Conservation (phyloP, 2,113 vertebrate genomes). For the Tor tambroides region DNA sequence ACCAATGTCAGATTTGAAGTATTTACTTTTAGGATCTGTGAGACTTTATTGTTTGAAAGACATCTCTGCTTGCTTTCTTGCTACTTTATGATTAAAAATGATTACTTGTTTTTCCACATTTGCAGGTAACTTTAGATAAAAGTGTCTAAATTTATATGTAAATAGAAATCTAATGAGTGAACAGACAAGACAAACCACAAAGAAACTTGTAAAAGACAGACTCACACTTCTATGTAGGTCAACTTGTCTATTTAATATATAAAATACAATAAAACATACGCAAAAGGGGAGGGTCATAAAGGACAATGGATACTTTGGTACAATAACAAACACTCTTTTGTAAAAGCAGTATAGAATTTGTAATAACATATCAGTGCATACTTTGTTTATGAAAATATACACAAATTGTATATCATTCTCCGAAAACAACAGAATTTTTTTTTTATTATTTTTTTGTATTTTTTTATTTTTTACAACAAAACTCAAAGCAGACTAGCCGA, state of each 20-base stretch:
- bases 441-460: slow-evolving; percentile 54
- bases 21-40: too few species aligned
- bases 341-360: slow-evolving; percentile 92
- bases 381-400: slow-evolving; percentile 97
- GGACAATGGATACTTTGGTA: slow-evolving; percentile 91
- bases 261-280: slow-evolving; percentile 86
- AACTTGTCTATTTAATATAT: slow-evolving; percentile 88
- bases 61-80: too few species aligned
- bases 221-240: slow-evolving; percentile 70
- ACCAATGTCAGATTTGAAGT: too few species aligned
- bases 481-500: slow-evolving; percentile 86
- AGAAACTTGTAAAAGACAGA: slow-evolving; percentile 57
- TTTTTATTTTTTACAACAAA: slow-evolving; percentile 78
- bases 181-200: slow-evolving; percentile 27
- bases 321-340: slow-evolving; percentile 92
- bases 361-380: slow-evolving; percentile 96
- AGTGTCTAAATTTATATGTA: not conserved
- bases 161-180: not conserved
- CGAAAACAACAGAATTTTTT: slow-evolving; percentile 79
- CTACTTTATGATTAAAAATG: not conserved
- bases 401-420: slow-evolving; percentile 94
- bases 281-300: slow-evolving; percentile 79
- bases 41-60: too few species aligned
- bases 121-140: not conserved
- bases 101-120: not conserved